A percentile compares a stretch with the other conserved stretches of the same genome.
Evolutionary conservation across 2,113 vertebrate genomes (phyloP).

Genomic region (Actenoides hombroni): DNA sequence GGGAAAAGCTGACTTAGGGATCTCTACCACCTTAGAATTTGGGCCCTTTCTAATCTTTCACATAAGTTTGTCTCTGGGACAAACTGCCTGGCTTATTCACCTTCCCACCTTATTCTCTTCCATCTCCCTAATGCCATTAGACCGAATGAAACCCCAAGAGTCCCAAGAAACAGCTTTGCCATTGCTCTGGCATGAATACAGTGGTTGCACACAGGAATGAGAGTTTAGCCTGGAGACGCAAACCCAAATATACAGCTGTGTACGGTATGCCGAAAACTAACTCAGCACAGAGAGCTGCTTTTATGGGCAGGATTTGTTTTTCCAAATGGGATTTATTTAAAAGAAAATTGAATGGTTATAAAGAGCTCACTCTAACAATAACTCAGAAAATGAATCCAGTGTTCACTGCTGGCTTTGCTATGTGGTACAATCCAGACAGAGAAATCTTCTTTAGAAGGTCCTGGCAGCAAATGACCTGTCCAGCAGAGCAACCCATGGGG

Average conservation of each 20-base stretch:
- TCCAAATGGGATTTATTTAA: slow-evolving; percentile 70
- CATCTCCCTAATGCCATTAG: background rate
- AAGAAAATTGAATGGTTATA: slow-evolving; percentile 59
- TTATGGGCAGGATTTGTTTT: slow-evolving; percentile 65
- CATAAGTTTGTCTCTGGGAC: background rate
- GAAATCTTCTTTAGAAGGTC: background rate
- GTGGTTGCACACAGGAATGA: slow-evolving; percentile 29
- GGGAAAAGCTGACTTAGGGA: background rate
- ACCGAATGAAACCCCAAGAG: background rate
- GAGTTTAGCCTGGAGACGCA: slow-evolving; percentile 50
- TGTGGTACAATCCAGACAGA: background rate
- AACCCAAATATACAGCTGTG: slow-evolving; percentile 60
- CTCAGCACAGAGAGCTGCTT: slow-evolving; percentile 54
- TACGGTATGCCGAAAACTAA: slow-evolving; percentile 39
- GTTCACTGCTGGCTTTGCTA: slow-evolving; percentile 1
- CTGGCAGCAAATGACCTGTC: background rate
- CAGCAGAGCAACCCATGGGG: background rate
- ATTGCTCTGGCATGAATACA: background rate
- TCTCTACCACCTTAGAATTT: background rate
- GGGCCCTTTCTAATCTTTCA: background rate
- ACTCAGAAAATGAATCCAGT: slow-evolving; percentile 59
- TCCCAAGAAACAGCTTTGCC: background rate
- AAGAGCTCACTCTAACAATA: slow-evolving; percentile 64
- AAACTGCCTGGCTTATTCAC: background rate
- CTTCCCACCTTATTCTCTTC: background rate